Evolutionary conservation across 1,140 invertebrate species (phyloP).

Genomic region (Drosophila cardini): DNA sequence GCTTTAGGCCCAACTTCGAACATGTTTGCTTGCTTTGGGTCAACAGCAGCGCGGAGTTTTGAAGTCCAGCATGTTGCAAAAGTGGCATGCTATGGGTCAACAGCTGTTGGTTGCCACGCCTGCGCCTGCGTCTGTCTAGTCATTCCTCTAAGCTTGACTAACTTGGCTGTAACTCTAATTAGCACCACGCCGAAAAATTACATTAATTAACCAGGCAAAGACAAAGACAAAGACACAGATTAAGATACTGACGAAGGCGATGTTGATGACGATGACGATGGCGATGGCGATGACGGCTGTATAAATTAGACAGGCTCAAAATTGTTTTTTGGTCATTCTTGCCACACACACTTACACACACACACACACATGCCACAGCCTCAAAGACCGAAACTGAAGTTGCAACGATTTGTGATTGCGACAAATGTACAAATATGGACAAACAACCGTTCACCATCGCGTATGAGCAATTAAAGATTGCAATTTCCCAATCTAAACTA

Average conservation of each 20-base stretch:
- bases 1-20: conserved; percentile 8
- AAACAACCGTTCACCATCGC: conserved; percentile 50
- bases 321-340: conserved; percentile 77
- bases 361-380: conserved; percentile 20
- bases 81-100: conserved; percentile 15
- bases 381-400: conserved; percentile 33
- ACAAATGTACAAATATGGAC: conserved; percentile 51
- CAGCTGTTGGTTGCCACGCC: conserved; percentile 23
- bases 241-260: conserved; percentile 2
- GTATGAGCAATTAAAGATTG: conserved; percentile 44
- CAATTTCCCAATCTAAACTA: conserved; percentile 38
- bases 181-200: conserved; percentile 36
- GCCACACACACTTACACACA: conserved; percentile 47
- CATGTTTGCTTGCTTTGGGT: conserved; percentile 34
- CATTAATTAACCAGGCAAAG: conserved; percentile 28
- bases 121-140: conserved; percentile 16
- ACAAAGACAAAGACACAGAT: neutral
- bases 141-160: neutral
- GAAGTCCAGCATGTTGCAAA: conserved; percentile 39
- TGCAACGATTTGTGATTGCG: conserved; percentile 51
- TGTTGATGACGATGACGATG: neutral
- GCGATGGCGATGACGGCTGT: conserved; percentile 30
- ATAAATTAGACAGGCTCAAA: conserved; percentile 68
- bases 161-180: conserved; percentile 39
- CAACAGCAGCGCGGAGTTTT: neutral